Evolutionary conservation across 2,888 invertebrate species (phyloP), one percentile per base, ranked within the genome.

Genomic region (Autographa gamma): DNA sequence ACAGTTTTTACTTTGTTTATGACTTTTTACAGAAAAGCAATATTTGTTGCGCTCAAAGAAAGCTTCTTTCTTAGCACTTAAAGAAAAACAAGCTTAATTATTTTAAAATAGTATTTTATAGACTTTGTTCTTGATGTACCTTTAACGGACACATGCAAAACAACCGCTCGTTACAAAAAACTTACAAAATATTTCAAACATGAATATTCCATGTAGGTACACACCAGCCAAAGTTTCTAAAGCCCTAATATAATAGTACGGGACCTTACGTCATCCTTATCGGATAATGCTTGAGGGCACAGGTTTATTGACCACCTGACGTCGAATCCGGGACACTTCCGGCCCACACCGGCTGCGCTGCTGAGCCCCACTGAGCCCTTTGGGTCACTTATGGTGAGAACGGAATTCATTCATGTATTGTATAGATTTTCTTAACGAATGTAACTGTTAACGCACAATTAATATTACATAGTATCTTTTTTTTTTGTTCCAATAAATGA

Each of bases 241-340:
- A 60, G 41, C 25, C 70, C 25, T 61, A n/a, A 56, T 56, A 3
- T 56, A 54, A 70, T 48, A 60, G 65, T 63, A 76, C 66, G 66
- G 71, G 32, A 58, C 64, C 54, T 63, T 34, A 62, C 43, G 64
- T 59, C 64, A 25, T 64, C 60, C 38, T 72, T 66, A 77, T 72
- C 77, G 66, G 54, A 68, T 80, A 77, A 77, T 76, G 77, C 72
- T 65, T 16, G 43, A 63, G 72, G 73, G 77, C 70, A 76, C 71
- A 72, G 71, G 79, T 75, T 79, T 74, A 62, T 68, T 77, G 84
- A 67, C 84, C 84, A 81, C 69, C 84, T 83, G 84, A 77, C 79
- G 48, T 60, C 63, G 66, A 83, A 71, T 77, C 84, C 71, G 65
- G 70, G 52, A 54, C 62, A 68, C 82, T 72, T 81, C 82, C 82